Evolutionary conservation across 92 coral and sea anemone genomes (phyloP), one percentile per base, ranked within the genome.

Genomic region (Diadumene lineata): DNA sequence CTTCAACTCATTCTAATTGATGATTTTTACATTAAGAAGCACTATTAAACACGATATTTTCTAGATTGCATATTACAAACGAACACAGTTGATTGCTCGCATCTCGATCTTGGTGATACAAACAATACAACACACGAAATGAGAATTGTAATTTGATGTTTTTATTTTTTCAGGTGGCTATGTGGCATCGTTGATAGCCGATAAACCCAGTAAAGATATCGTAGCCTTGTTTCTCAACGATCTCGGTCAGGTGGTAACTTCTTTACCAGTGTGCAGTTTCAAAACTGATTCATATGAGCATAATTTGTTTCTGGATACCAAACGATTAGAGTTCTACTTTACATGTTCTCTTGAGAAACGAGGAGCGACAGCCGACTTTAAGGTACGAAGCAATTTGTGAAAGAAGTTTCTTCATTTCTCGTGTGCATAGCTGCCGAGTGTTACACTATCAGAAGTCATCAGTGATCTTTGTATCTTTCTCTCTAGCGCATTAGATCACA

Each of bases 231-330:
- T 88, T 66, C 60, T 89, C 31, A 70, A 66, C 61, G 23, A 44
- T 10, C 56, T 27, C n/a, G 98, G 96, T 21, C 74, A 60, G 8
- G 3, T 75, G 0, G 0, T 46, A 1, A 68, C 79, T 25, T n/a
- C 24, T 21, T 70, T 70, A 15, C 50, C 43, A n/a, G 79, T 91
- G 19, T 91, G 89, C 50, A 64, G 72, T 55, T 94, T 86, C 69
- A 67, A 69, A 32, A 84, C 91, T 11, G 81, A 86, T 62, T 92
- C 97, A 0, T 84, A 83, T 24, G 99, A 84, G 65, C 85, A 81
- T 13, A 92, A 84, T 58, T 70, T 92, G 73, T 94, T 89, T 73
- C 71, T 84, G 79, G 98, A 94, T 78, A 73, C 94, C 2, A 94
- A 86, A 62, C 70, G 87, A 29, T 70, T 81, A 13, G 91, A 94